These are phyloP conservation scores for Emys orbicularis DNA, from an alignment of 2,797 vertebrate species.

Conservation along the genomic window DNA sequence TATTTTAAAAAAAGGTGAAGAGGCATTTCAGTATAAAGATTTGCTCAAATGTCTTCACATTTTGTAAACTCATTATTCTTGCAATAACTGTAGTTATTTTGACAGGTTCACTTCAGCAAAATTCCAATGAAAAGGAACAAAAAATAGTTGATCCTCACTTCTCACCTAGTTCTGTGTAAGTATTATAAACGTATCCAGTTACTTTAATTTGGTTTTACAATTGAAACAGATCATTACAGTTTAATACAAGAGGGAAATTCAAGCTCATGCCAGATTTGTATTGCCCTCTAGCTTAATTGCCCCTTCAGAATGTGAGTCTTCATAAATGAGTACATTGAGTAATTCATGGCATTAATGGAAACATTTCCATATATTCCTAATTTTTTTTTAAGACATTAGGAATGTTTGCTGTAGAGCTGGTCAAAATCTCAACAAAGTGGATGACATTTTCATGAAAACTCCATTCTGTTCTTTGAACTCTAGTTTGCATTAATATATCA, in stretches of 20 bases:
- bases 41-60: neutral
- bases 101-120: too few species aligned
- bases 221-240: neutral
- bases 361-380: rapidly evolving
- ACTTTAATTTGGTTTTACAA: neutral
- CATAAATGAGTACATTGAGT: neutral
- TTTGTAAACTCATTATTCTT: neutral
- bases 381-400: neutral
- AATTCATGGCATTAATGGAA: neutral
- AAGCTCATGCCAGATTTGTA: neutral
- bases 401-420: neutral
- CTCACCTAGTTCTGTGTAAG: neutral
- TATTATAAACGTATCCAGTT: neutral
- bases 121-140: neutral
- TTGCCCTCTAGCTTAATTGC: neutral
- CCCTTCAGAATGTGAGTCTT: neutral
- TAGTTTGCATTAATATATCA: neutral
- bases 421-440: neutral
- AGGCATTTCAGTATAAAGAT: neutral
- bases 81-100: too few species aligned
- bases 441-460: neutral
- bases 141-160: neutral
- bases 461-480: neutral
- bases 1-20: neutral
- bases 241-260: rapidly evolving